Conservation (phyloP, 2,797 vertebrate species). For the Protonibea diacanthus region DNA sequence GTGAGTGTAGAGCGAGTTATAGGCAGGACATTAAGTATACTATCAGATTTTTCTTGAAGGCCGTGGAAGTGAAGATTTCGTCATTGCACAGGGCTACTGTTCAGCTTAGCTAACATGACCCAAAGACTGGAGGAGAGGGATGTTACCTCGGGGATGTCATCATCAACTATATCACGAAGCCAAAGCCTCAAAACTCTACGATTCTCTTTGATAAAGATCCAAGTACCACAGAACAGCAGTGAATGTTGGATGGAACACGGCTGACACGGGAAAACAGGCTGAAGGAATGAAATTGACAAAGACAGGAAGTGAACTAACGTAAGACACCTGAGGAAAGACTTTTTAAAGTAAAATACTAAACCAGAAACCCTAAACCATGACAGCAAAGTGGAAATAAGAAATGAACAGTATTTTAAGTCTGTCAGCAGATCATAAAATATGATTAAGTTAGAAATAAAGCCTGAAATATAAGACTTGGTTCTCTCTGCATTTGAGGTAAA, state of each 20-base stretch:
- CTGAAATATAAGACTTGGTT: neutral
- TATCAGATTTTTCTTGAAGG: slow-evolving; percentile 3
- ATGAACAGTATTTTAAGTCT: neutral
- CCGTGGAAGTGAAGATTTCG: neutral
- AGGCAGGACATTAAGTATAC: slow-evolving; percentile 1
- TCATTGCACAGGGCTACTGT: neutral
- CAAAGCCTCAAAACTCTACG: neutral
- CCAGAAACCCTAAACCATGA: no score
- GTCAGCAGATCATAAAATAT: neutral
- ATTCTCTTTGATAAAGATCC: neutral
- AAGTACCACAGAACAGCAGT: neutral
- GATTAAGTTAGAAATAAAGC: neutral
- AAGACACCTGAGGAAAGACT: no score
- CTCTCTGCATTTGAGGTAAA: neutral
- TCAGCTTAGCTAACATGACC: no score
- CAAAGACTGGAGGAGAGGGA: neutral
- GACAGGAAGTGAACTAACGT: no score
- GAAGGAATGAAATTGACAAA: no score
- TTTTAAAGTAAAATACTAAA: no score
- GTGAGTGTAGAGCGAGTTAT: neutral
- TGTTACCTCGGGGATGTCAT: neutral
- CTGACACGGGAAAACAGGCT: no score
- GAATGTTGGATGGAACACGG: neutral
- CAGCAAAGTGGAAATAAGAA: no score
- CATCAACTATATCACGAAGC: neutral